Percentiles rank a stretch among this genome's conserved stretches.
Conservation (phyloP, 1,140 invertebrate species). For the Palaemon carinicauda region DNA sequence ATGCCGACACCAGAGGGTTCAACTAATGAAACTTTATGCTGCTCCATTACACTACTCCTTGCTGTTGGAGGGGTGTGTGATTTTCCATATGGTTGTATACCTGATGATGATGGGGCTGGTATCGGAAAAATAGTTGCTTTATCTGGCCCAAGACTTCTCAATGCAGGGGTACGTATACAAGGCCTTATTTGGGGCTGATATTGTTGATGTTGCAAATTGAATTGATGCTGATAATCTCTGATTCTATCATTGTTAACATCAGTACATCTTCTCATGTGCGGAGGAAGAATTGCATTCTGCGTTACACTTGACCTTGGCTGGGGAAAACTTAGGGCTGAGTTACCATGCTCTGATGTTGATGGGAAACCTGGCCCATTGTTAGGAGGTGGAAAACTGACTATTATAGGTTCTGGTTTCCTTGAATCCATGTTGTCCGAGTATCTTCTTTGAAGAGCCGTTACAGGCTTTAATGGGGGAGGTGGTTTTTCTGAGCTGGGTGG, state of each 20-base stretch:
- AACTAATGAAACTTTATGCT: constrained; percentile 31
- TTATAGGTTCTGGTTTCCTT: constrained; percentile 13
- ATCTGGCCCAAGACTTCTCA: constrained; percentile 44
- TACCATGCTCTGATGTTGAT: constrained; percentile 7
- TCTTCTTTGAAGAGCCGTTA: constrained; percentile 27
- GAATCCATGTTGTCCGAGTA: constrained; percentile 36
- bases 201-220: constrained; percentile 14
- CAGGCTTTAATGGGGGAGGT: constrained; percentile 41
- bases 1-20: neutral
- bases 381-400: neutral
- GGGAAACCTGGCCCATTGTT: neutral
- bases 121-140: constrained; percentile 45
- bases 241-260: constrained; percentile 22
- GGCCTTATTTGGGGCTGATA: constrained; percentile 17
- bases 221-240: constrained; percentile 31
- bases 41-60: neutral
- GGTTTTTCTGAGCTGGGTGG: constrained; percentile 20
- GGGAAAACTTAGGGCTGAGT: neutral
- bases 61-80: constrained; percentile 3
- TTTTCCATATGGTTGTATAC: constrained; percentile 10
- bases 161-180: neutral
- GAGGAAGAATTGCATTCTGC: neutral
- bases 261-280: constrained; percentile 5
- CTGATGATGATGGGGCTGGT: constrained; percentile 10
- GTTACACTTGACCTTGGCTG: constrained; percentile 13